Base-by-base conservation (phyloP, 2,113 vertebrate genomes). In the Dipodomys spectabilis region DNA sequence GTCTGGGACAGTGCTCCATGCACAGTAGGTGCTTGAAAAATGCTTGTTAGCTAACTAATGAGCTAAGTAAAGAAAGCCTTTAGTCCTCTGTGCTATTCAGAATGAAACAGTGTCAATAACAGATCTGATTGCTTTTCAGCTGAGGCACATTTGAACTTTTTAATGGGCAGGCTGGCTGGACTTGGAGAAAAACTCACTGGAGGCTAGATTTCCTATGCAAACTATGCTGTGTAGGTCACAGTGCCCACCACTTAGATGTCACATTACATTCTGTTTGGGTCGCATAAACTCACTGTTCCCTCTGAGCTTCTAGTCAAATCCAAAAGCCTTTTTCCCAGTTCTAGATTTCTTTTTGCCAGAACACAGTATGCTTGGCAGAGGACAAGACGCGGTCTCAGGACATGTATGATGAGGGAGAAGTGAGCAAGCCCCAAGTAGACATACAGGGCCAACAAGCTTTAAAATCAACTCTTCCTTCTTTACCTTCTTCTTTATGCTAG, bases 21-120 rank as follows among this genome's bases (percentile, higher is more conserved):
- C 94, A 96, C 94, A 97, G 94, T 95, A 95, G 94, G 95, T 96
- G 92, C 89, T 97, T 96, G 89, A 91, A 92, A 96, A 96, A 96
- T 96, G 95, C 96, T 97, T 96, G 89, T 96, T 96, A 97, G 95
- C 95, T 96, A 94, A 95, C 96, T 96, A 97, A 97, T 96, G 96
- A 96, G 95, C 95, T 94, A 94, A 96, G 92, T 95, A 96, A 97
- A 96, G 96, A 93, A 97, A 96, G 91, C 91, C 80, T 92, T 95
- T 97, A 92, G 94, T 95, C 64, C 88, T 93, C 71, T 20, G 18
- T 30, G 82, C 90, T 93, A 94, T 95, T 95, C 96, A 96, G 85
- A 97, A 94, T 79, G 94, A 95, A 97, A 95, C 91, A 95, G 93
- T 97, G 94, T 96, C 96, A 96, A 94, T 97, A 97, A 96, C 95